Conservation (phyloP, 2,797 vertebrate species). For the Australoheros facetus region DNA sequence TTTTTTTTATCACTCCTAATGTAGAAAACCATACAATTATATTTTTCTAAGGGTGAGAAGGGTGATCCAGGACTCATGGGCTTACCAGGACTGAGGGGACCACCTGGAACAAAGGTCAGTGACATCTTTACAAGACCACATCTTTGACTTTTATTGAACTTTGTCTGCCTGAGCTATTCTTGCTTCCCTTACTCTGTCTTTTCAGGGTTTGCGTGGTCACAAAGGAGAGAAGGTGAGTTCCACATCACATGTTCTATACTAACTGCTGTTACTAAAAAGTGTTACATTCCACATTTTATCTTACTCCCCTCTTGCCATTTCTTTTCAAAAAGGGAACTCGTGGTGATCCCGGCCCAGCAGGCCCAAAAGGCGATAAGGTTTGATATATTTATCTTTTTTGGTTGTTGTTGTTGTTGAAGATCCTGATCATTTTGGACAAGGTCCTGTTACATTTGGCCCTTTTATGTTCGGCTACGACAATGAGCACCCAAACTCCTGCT, state of each 20-base stretch:
- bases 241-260: not conserved
- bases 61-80: conserved; percentile 86
- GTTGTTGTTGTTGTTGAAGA: not conserved
- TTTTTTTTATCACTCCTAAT: not conserved
- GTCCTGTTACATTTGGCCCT: not conserved
- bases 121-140: not conserved
- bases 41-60: conserved; percentile 67
- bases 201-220: conserved; percentile 74
- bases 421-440: not conserved
- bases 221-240: conserved; percentile 73
- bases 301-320: not conserved
- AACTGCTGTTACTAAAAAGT: not conserved
- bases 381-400: not conserved
- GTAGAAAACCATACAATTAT: not conserved
- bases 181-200: conserved; percentile 1
- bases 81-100: conserved; percentile 90
- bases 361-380: conserved; percentile 86
- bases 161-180: not conserved
- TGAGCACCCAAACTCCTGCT: not conserved
- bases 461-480: not conserved
- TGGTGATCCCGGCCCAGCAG: conserved; percentile 71
- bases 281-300: not conserved
- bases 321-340: conserved; percentile 55
- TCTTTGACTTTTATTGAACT: not conserved
- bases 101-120: conserved; percentile 88